A percentile compares a stretch with the other conserved stretches of the same genome.
Evolutionary conservation across 2,888 invertebrate species (phyloP).

Genomic region (Eupithecia pulchellata): DNA sequence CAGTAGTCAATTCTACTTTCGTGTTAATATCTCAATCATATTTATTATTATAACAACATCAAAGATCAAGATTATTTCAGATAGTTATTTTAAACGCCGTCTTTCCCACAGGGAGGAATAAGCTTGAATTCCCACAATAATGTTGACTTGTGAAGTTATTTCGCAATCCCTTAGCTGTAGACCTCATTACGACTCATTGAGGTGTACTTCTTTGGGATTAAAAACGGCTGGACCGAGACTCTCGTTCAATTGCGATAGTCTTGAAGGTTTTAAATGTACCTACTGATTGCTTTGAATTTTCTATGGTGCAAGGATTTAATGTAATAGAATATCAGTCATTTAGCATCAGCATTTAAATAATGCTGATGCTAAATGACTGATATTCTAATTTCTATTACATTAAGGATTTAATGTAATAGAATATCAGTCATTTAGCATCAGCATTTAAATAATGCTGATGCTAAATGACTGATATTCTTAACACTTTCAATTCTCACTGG

Average conservation of each 20-base stretch:
- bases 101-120: neutral
- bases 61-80: neutral
- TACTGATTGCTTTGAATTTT: neutral
- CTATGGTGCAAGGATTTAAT: neutral
- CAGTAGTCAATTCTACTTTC: too few relatives aligned
- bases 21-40: too few relatives aligned
- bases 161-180: slow-evolving; percentile 5
- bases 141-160: slow-evolving; percentile 16
- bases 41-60: too few relatives aligned
- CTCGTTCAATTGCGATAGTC: neutral
- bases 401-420: too few relatives aligned
- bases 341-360: too few relatives aligned
- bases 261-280: slow-evolving; percentile 4
- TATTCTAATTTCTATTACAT: too few relatives aligned
- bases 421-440: too few relatives aligned
- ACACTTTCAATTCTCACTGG: too few relatives aligned
- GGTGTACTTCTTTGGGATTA: slow-evolving; percentile 21
- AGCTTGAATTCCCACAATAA: neutral
- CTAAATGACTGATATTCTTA: too few relatives aligned
- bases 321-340: too few relatives aligned
- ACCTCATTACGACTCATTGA: slow-evolving; percentile 29
- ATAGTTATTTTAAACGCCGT: neutral
- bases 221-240: slow-evolving; percentile 12
- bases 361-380: too few relatives aligned
- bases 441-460: too few relatives aligned